A percentile compares a stretch with the other conserved stretches of the same genome.
Evolutionary conservation across 2,797 vertebrate genomes (phyloP).

Genomic region (Echiichthys vipera): DNA sequence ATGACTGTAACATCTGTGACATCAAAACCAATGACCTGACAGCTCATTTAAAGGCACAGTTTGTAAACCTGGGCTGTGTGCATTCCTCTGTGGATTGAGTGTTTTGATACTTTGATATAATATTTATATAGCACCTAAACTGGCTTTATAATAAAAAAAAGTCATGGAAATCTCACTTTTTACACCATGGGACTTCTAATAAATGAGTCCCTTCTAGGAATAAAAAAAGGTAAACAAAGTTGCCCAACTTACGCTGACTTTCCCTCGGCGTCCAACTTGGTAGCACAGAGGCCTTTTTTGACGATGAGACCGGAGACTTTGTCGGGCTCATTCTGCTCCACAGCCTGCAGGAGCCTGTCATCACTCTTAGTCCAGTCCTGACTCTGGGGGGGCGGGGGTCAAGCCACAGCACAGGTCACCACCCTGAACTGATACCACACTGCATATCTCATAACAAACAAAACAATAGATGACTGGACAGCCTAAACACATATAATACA

Average conservation of each 20-base stretch:
- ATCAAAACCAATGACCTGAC: too few relatives aligned
- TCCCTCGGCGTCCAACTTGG: conserved; percentile 93
- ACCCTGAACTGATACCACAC: conserved; percentile 25
- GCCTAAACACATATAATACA: conserved; percentile 2
- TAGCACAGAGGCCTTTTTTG: conserved; percentile 94
- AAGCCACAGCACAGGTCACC: conserved; percentile 56
- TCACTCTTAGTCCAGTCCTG: conserved; percentile 97
- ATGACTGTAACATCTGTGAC: too few relatives aligned
- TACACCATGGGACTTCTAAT: too few relatives aligned
- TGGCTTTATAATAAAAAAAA: too few relatives aligned
- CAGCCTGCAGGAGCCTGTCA: conserved; percentile 93
- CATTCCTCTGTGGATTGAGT: too few relatives aligned
- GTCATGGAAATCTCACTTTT: too few relatives aligned
- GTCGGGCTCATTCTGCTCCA: conserved; percentile 94
- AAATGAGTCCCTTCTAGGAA: not conserved
- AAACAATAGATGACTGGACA: conserved; percentile 12
- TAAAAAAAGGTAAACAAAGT: not conserved
- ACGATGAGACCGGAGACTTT: conserved; percentile 92
- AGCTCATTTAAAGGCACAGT: too few relatives aligned
- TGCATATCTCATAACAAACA: conserved; percentile 24
- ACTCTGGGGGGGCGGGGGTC: conserved; percentile 80
- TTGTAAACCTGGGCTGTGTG: too few relatives aligned
- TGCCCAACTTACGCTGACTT: conserved; percentile 93
- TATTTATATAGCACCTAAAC: too few relatives aligned
- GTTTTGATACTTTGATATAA: too few relatives aligned